Conservation (phyloP, 2,797 vertebrate species). For the Acanthopagrus latus region DNA sequence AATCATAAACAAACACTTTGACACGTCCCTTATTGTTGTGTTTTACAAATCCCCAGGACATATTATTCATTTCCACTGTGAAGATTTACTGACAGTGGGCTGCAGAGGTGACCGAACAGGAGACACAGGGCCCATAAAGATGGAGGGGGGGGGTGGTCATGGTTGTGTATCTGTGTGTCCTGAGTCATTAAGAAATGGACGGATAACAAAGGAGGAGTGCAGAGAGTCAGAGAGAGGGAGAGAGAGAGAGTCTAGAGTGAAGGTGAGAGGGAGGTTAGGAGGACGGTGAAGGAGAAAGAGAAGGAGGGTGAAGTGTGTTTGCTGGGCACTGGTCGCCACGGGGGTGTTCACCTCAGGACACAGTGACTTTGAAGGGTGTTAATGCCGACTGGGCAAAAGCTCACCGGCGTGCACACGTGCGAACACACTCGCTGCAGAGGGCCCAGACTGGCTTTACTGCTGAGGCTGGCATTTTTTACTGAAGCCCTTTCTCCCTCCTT, state of each 20-base stretch:
- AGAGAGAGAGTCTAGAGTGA: conserved; percentile 1
- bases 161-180: conserved; percentile 34
- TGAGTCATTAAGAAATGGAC: conserved; percentile 41
- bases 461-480: conserved; percentile 67
- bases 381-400: conserved; percentile 79
- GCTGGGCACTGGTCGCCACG: conserved; percentile 47
- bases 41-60: not conserved
- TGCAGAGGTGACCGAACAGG: conserved; percentile 15
- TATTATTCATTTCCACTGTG: not conserved
- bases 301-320: conserved; percentile 47
- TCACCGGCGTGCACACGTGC: conserved; percentile 65
- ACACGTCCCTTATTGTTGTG: not conserved
- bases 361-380: conserved; percentile 83
- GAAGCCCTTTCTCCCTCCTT: conserved; percentile 43
- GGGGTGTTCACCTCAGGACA: conserved; percentile 75
- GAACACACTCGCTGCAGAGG: conserved; percentile 74
- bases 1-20: not conserved
- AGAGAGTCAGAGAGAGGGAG: not conserved
- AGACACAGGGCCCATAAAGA: conserved; percentile 14
- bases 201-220: conserved; percentile 12
- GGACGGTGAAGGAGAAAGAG: conserved; percentile 45
- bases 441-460: conserved; percentile 75
- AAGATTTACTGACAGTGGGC: not conserved
- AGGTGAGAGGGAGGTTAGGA: conserved; percentile 22
- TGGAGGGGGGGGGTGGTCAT: conserved; percentile 17